A percentile compares a stretch with the other conserved stretches of the same genome.
Evolutionary conservation across 1,140 invertebrate genomes (phyloP).

Genomic region (Lasioglossum baleicum): DNA sequence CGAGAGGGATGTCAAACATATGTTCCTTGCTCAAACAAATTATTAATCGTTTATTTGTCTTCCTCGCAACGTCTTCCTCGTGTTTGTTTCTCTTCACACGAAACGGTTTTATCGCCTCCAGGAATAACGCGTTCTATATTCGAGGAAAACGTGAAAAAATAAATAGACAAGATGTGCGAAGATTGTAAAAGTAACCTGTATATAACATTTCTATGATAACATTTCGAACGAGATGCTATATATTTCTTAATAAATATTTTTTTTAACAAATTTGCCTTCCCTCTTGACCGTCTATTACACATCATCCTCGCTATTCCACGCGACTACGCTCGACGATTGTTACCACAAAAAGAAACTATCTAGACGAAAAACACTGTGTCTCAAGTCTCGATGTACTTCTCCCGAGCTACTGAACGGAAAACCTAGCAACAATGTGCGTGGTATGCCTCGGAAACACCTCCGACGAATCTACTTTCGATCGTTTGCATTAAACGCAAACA

Average conservation of each 20-base stretch:
- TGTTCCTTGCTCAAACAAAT: neutral
- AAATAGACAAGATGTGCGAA: neutral
- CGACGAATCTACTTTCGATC: neutral
- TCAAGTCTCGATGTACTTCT: conserved; percentile 7
- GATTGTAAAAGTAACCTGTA: too few species aligned
- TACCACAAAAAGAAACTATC: conserved; percentile 1
- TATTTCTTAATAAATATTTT: too few species aligned
- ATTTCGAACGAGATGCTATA: neutral
- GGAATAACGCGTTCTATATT: neutral
- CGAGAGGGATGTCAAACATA: conserved; percentile 9
- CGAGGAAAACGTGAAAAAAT: neutral
- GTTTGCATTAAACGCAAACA: neutral
- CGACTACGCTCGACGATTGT: neutral
- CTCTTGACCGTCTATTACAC: neutral
- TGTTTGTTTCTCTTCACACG: neutral
- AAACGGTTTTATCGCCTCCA: neutral
- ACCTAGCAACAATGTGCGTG: conserved; percentile 30
- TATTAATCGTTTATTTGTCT: neutral
- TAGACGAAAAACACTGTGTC: conserved; percentile 6
- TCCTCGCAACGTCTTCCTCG: too few species aligned
- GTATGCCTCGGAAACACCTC: conserved; percentile 3
- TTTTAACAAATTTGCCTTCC: neutral
- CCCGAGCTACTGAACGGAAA: conserved; percentile 4
- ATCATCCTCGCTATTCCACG: neutral
- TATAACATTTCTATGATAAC: too few species aligned